phyloP scores from a whole-genome alignment of 2,888 invertebrate species.

The Nomada flava region DNA sequence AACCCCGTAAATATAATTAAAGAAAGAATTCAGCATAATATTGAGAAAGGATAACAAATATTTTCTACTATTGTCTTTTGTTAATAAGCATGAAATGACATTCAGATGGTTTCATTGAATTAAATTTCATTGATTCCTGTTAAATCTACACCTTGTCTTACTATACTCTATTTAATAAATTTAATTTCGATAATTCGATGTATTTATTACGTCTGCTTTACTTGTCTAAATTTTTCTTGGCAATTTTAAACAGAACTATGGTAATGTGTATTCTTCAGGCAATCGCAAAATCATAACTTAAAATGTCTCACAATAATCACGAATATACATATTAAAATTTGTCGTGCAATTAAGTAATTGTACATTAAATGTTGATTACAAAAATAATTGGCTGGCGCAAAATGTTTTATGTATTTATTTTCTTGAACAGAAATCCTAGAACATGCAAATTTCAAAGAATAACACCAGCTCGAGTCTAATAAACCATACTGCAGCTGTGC shows the following conservation, averaged over 20 bases:
- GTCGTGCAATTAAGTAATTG: conserved; percentile 23
- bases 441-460: neutral
- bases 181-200: conserved; percentile 26
- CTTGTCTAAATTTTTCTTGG: conserved; percentile 23
- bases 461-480: neutral
- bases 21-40: neutral
- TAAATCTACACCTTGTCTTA: conserved; percentile 21
- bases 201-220: conserved; percentile 21
- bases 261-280: neutral
- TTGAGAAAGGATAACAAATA: conserved; percentile 2
- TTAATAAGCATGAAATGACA: conserved; percentile 3
- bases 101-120: conserved; percentile 26
- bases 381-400: conserved; percentile 29
- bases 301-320: conserved; percentile 4
- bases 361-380: conserved; percentile 36
- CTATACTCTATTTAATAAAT: conserved; percentile 41
- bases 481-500: conserved; percentile 8
- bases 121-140: conserved; percentile 19
- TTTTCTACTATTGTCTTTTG: conserved; percentile 28
- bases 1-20: neutral
- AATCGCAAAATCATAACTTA: neutral
- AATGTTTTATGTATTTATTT: conserved; percentile 17
- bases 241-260: neutral
- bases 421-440: neutral
- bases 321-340: conserved; percentile 20